phyloP scores from a whole-genome alignment of 2,888 invertebrate genomes.

The Aelia acuminata region DNA sequence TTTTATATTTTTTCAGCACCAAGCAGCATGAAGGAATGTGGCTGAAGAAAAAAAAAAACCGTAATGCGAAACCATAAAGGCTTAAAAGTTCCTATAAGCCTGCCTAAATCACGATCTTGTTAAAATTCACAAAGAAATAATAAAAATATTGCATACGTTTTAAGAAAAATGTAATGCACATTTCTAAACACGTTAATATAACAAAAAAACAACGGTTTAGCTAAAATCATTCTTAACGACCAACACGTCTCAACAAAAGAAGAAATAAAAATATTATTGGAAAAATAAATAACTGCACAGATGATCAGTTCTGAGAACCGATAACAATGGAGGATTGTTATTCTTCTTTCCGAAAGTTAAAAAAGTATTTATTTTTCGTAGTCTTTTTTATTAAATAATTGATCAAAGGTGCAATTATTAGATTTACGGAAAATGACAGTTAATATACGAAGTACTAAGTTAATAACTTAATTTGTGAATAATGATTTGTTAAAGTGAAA shows the following conservation, averaged over 20 bases:
- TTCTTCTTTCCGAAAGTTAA: not conserved
- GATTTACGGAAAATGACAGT: not conserved
- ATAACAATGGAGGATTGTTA: not conserved
- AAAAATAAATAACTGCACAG: not conserved
- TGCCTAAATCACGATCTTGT: not conserved
- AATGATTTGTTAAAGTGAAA: not conserved
- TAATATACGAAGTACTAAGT: not conserved
- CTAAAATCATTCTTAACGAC: too few relatives aligned
- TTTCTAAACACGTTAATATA: too few relatives aligned
- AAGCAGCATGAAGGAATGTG: constrained; percentile 6
- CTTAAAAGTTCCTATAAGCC: not conserved
- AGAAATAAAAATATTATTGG: too few relatives aligned
- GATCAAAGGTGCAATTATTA: not conserved
- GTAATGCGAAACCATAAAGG: not conserved
- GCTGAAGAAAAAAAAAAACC: not conserved
- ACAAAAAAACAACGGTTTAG: too few relatives aligned
- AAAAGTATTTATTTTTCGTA: not conserved
- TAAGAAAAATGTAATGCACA: too few relatives aligned
- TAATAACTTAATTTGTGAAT: not conserved
- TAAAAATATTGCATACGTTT: too few relatives aligned
- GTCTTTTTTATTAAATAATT: not conserved
- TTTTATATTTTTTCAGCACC: not conserved
- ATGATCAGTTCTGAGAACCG: not conserved
- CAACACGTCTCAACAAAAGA: too few relatives aligned
- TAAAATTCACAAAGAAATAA: too few relatives aligned